phyloP scores from a whole-genome alignment of 1,140 invertebrate genomes.

The Drosophila ogumai region DNA sequence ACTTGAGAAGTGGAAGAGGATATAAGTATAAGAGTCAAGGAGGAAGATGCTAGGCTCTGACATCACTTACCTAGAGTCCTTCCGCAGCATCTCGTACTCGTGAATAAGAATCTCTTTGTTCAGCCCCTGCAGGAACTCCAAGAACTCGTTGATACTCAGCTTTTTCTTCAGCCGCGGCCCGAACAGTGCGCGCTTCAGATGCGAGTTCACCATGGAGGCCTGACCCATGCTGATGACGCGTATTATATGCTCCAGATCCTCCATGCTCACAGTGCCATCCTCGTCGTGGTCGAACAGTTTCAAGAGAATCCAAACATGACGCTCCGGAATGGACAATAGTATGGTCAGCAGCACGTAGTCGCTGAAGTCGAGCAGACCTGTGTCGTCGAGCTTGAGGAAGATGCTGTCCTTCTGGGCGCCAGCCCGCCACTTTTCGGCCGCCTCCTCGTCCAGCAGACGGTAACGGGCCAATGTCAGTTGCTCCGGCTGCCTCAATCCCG shows the following conservation, averaged over 20 bases:
- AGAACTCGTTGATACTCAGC: slow-evolving; percentile 19
- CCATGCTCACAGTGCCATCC: slow-evolving; percentile 11
- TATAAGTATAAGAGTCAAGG: too few relatives aligned
- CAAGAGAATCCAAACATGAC: slow-evolving; percentile 41
- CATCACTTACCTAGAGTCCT: background rate
- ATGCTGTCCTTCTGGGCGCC: slow-evolving; percentile 22
- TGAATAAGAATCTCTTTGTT: slow-evolving; percentile 28
- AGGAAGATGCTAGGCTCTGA: too few relatives aligned
- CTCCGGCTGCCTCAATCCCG: slow-evolving; percentile 39
- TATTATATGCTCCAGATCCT: slow-evolving; percentile 15
- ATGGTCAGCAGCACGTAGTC: slow-evolving; percentile 52
- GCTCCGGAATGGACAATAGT: slow-evolving; percentile 46
- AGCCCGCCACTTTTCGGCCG: background rate
- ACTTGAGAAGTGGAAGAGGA: background rate
- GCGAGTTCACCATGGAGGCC: background rate
- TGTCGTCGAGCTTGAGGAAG: slow-evolving; percentile 30
- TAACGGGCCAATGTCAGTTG: slow-evolving; percentile 31
- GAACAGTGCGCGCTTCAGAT: slow-evolving; percentile 36
- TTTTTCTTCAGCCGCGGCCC: slow-evolving; percentile 11
- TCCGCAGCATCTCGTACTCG: slow-evolving; percentile 43
- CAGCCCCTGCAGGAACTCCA: slow-evolving; percentile 35
- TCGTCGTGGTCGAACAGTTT: slow-evolving; percentile 41
- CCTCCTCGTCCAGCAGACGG: slow-evolving; percentile 13
- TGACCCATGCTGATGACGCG: slow-evolving; percentile 8
- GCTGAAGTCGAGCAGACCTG: slow-evolving; percentile 33